These are phyloP conservation scores for Cossypha niveicapilla DNA, from an alignment of 2,797 vertebrate genomes.

Conservation along the genomic window DNA sequence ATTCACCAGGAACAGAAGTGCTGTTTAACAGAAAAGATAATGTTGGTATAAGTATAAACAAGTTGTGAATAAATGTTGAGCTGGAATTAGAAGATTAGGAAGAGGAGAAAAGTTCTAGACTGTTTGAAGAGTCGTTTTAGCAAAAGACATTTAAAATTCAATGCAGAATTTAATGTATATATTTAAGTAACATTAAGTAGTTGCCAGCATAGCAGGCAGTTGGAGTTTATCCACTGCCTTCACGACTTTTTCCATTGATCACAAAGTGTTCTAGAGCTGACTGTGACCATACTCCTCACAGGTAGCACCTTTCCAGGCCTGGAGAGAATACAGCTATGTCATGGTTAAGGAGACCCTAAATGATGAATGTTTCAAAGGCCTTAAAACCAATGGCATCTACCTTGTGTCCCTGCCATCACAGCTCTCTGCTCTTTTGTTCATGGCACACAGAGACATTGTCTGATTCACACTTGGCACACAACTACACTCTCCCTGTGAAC, in stretches of 20 bases:
- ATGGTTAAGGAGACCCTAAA: neutral
- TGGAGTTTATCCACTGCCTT: neutral
- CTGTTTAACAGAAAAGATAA: neutral
- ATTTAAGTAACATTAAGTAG: neutral
- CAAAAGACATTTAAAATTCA: neutral
- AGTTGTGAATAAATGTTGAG: neutral
- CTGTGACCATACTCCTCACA: neutral
- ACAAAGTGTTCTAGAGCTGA: neutral
- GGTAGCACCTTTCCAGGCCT: neutral
- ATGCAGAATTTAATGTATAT: neutral
- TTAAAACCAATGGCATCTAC: neutral
- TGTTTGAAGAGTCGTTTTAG: neutral
- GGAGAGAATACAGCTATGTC: neutral
- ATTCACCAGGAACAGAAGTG: neutral
- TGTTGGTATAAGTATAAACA: neutral
- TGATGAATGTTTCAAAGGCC: neutral
- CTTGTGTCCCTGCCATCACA: neutral
- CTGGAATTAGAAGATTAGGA: neutral
- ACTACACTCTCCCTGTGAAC: fast-evolving
- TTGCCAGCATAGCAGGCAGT: neutral
- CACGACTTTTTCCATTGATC: neutral
- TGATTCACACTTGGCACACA: fast-evolving
- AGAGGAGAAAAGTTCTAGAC: neutral
- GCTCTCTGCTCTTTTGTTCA: neutral
- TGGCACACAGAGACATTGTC: neutral